phyloP scores from a whole-genome alignment of 2,797 vertebrate genomes.

The Enteromius treurensis region DNA sequence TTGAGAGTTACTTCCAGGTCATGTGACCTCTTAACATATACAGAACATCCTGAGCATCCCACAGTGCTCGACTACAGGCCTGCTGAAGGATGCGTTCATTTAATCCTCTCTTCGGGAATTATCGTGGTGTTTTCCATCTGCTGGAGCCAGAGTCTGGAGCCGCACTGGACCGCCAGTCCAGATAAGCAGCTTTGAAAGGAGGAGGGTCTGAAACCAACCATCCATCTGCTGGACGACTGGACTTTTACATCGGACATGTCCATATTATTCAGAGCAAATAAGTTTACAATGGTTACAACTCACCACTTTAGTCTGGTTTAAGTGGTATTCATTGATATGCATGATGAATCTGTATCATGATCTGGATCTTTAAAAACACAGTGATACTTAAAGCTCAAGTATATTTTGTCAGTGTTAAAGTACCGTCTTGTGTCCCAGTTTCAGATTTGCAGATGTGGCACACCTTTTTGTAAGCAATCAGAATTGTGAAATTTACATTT shows the following conservation, averaged over 20 bases:
- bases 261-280: background rate
- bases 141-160: constrained; percentile 18
- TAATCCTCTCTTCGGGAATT: constrained; percentile 62
- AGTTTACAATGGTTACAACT: background rate
- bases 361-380: background rate
- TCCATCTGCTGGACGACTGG: constrained; percentile 56
- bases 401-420: background rate
- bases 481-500: too few relatives aligned
- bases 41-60: background rate
- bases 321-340: background rate
- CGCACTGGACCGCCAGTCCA: constrained; percentile 16
- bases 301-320: background rate
- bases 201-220: constrained; percentile 38
- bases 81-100: constrained; percentile 33
- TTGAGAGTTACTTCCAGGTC: background rate
- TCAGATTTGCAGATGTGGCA: background rate
- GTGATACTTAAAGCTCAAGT: background rate
- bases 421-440: background rate
- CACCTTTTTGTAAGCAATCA: background rate
- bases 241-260: background rate
- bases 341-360: background rate
- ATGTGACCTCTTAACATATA: background rate
- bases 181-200: constrained; percentile 60
- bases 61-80: background rate
- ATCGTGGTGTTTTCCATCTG: constrained; percentile 59